Conservation (phyloP, 2,888 invertebrate genomes). For the Ectemnius cavifrons region DNA sequence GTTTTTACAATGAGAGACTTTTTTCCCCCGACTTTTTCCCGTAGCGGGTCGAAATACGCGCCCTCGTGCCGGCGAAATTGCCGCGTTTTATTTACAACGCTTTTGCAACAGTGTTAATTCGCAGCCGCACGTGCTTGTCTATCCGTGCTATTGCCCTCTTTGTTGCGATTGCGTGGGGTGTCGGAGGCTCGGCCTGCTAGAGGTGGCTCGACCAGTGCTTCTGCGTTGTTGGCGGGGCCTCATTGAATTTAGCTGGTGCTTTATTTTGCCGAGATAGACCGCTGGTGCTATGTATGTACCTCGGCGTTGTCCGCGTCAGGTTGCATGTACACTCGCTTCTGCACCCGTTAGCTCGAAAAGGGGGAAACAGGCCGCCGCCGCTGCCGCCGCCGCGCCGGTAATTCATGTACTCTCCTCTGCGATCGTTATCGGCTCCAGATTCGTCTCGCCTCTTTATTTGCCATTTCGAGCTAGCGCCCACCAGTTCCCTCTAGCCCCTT, state of each 20-base stretch:
- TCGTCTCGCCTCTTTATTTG: constrained; percentile 14
- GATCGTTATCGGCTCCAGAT: constrained; percentile 32
- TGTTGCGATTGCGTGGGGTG: constrained; percentile 28
- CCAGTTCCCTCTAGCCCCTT: not conserved
- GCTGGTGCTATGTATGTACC: constrained; percentile 22
- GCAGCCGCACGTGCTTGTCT: constrained; percentile 36
- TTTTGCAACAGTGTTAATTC: constrained; percentile 61
- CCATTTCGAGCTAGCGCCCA: constrained; percentile 2
- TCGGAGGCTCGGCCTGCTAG: not conserved
- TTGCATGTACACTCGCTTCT: constrained; percentile 8
- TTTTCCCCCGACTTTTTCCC: too few species aligned
- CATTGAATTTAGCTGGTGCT: constrained; percentile 53
- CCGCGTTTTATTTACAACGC: constrained; percentile 59
- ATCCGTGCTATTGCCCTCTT: constrained; percentile 27
- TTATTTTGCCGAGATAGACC: constrained; percentile 49
- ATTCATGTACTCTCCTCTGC: constrained; percentile 46
- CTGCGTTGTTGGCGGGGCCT: constrained; percentile 7
- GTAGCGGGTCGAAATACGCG: too few species aligned
- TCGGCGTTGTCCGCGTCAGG: constrained; percentile 13
- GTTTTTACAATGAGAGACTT: not conserved
- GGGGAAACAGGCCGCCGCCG: constrained; percentile 18
- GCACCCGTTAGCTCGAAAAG: too few species aligned
- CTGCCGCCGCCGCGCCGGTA: constrained; percentile 23
- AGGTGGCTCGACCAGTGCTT: too few species aligned
- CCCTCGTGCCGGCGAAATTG: too few species aligned